Conservation (phyloP, 2,888 invertebrate species). For the Microplitis deprimator region DNA sequence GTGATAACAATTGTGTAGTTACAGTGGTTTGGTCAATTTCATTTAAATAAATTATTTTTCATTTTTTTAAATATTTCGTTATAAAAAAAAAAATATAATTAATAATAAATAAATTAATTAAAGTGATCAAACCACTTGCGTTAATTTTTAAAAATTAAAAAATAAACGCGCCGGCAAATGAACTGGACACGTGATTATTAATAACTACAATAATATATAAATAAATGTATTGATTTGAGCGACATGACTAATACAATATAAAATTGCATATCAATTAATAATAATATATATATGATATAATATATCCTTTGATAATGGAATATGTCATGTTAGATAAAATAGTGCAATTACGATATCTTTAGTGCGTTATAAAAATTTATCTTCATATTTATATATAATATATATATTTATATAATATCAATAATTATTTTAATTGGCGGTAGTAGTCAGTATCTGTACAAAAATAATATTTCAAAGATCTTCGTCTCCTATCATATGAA, state of each 20-base stretch:
- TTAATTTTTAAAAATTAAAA: neutral
- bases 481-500: conserved; percentile 96
- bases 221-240: conserved; percentile 22
- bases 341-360: neutral
- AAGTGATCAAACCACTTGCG: neutral
- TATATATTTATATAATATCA: neutral
- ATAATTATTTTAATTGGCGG: neutral
- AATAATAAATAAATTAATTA: neutral
- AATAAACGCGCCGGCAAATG: neutral
- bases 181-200: neutral
- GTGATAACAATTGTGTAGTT: conserved; percentile 34
- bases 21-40: conserved; percentile 27
- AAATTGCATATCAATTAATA: neutral
- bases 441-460: neutral
- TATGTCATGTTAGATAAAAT: conserved; percentile 12
- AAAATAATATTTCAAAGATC: conserved; percentile 72
- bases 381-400: conserved; percentile 72
- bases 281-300: conserved; percentile 15
- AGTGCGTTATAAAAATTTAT: conserved; percentile 10
- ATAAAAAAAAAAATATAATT: neutral
- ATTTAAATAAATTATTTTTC: conserved; percentile 1
- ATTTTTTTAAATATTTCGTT: neutral
- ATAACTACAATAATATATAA: conserved; percentile 21
- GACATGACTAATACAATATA: neutral
- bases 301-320: conserved; percentile 1